Base-by-base conservation (phyloP, 2,797 vertebrate genomes). In the Sebastes jordani region DNA sequence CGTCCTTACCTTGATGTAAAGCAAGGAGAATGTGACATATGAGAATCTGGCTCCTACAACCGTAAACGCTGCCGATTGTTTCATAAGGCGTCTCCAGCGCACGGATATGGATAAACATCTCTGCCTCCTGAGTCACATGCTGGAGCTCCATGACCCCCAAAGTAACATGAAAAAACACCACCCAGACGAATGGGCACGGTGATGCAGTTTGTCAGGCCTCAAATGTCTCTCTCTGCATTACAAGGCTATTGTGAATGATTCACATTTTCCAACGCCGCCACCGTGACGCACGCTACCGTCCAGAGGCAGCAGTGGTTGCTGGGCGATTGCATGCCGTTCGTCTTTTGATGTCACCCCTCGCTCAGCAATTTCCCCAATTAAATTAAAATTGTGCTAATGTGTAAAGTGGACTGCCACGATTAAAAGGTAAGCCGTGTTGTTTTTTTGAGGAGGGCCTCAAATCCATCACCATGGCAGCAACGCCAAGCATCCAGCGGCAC, bases 231-330 rank as follows among this genome's bases (percentile, higher is more conserved):
- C 81, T 74, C 83, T 69, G 67, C 18, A 67, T 85, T 80, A 84
- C 81, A 76, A 78, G 83, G 56, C 58, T 52, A 77, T 80, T 68
- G 89, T 70, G 77, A 58, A 3, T 66, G 46, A 59, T 80, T 93
- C 88, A 91, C 72, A 78, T 82, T 93, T 94, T 94, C 93, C 93
- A 92, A 62, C 76, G 76, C 32, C 73, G 85, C 67, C 81, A 54
- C 74, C 2, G 42, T 87, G 89, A 91, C 81, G 62, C 87, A 84
- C 80, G 2, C 30, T 18, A 36, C 66, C 3, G 66, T 85, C 78
- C 22, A 42, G 70, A 34, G 63, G 80, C 69, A 72, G 77, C 67
- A 7, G n/a, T 30, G 76, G 63, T 83, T 54, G 76, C 59, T 23
- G 82, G 82, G 66, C 30, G 64, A 88, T 89, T 73, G 85, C 85